These are phyloP conservation scores for Daubentonia madagascariensis DNA, from an alignment of 2,113 vertebrate genomes.

Conservation along the genomic window DNA sequence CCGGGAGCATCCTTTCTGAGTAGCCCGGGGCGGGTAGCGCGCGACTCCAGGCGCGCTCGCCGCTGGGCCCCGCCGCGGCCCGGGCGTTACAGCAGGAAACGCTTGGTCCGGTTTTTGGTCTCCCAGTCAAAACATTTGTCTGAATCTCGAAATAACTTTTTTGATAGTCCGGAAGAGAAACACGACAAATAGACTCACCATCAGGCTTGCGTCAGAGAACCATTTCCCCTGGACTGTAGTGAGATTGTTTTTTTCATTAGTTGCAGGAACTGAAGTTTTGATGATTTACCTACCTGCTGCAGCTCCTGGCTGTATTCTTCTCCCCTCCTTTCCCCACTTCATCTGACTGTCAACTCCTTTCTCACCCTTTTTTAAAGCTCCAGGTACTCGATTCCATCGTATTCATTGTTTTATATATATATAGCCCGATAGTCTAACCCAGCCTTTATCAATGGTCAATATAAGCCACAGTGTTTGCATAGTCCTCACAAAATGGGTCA, in stretches of 20 bases:
- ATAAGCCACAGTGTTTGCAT: neutral
- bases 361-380: neutral
- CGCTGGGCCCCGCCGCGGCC: neutral
- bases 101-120: conserved; percentile 38
- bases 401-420: neutral
- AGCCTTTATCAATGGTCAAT: neutral
- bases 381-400: neutral
- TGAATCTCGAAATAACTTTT: conserved; percentile 50
- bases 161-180: conserved; percentile 35
- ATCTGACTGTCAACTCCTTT: neutral
- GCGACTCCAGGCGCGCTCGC: neutral
- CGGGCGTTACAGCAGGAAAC: neutral
- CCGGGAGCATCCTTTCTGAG: neutral
- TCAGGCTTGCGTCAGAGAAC: conserved; percentile 21
- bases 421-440: neutral
- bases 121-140: conserved; percentile 54
- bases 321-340: neutral
- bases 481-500: conserved; percentile 6
- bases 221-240: neutral
- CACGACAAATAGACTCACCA: conserved; percentile 18
- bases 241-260: conserved; percentile 45
- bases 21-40: neutral
- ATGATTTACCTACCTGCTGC: conserved; percentile 32
- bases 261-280: conserved; percentile 31
- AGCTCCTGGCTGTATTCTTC: neutral